Base-by-base conservation (phyloP, 2,113 vertebrate genomes). In the Amphiprion ocellaris region DNA sequence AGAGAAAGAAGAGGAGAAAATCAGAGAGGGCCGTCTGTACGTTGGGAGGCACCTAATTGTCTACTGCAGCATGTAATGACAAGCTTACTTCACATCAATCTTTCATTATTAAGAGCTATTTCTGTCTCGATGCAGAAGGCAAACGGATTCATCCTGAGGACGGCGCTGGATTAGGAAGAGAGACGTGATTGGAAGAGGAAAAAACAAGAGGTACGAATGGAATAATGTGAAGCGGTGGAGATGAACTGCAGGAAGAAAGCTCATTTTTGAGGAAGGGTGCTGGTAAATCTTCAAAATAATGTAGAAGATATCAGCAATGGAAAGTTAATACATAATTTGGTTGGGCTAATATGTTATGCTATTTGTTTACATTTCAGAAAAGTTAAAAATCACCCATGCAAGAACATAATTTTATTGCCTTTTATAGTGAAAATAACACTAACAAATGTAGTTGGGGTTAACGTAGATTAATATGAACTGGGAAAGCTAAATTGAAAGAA, bases 71-170 rank as follows among this genome's bases (percentile, higher is more conserved):
- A 91, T 93, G 91, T 94, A 94, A 94, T 95, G 93, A 94, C 91
- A 91, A 94, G 91, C 92, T 95, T 92, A 92, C 92, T 91, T 87
- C 76, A 69, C 92, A 94, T 94, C 92, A 94, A 94, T 94, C 92
- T 94, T 94, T 94, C 91, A 95, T 94, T 94, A 94, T 94, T 94
- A 94, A 91, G 89, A 74, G 76, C 90, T 94, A 94, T 94, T 95
- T 94, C 87, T 87, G 91, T 90, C 92, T 76, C 37, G 72, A 77
- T 87, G 91, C 82, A 81, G 79, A 21, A 63, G 73, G 83, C 82
- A 61, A 75, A 76, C 76, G 74, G 83, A 84, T 81, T 73, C 74
- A 65, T 84, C 81, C 69, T 69, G 55, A 37, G 79, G 76, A 67
- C 33, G 83, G 60, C 14, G 28, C 70, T 81, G 59, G 78, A 79